Conservation (phyloP, 2,888 invertebrate genomes). For the Sycophila texana region DNA sequence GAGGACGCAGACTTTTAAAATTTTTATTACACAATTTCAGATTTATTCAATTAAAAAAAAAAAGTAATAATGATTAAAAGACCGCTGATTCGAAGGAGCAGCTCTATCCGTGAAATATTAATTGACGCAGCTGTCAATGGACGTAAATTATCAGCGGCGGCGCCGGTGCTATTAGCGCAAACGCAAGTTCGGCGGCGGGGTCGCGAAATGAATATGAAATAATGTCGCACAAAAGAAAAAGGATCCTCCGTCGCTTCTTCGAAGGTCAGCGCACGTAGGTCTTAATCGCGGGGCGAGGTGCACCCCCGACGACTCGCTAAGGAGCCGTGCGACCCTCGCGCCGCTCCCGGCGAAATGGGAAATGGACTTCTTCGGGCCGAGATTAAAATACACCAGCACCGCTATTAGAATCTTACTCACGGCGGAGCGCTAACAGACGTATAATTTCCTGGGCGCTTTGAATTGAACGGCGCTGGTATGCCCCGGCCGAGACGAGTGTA, state of each 20-base stretch:
- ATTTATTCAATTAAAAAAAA: no score
- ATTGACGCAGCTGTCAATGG: not conserved
- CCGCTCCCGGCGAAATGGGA: constrained; percentile 43
- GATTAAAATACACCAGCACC: constrained; percentile 70
- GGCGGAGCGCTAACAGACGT: constrained; percentile 67
- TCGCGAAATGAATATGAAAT: constrained; percentile 42
- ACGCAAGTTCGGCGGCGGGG: not conserved
- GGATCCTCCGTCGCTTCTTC: not conserved
- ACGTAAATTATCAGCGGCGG: constrained; percentile 11
- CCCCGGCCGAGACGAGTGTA: constrained; percentile 65
- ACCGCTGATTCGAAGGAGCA: no score
- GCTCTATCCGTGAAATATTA: not conserved
- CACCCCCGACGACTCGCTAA: not conserved
- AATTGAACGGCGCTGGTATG: constrained; percentile 64
- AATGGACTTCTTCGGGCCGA: constrained; percentile 64
- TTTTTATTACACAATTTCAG: no score
- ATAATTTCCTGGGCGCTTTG: constrained; percentile 73
- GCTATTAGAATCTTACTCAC: constrained; percentile 67
- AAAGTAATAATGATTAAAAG: no score
- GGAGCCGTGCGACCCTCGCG: not conserved
- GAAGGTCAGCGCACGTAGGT: constrained; percentile 52
- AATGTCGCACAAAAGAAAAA: constrained; percentile 26
- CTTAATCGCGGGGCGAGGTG: constrained; percentile 51
- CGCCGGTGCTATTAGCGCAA: constrained; percentile 8
- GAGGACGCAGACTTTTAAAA: no score